A percentile compares a stretch with the other conserved stretches of the same genome.
phyloP scores from a whole-genome alignment of 2,888 invertebrate genomes.

The Globia sparganii region DNA sequence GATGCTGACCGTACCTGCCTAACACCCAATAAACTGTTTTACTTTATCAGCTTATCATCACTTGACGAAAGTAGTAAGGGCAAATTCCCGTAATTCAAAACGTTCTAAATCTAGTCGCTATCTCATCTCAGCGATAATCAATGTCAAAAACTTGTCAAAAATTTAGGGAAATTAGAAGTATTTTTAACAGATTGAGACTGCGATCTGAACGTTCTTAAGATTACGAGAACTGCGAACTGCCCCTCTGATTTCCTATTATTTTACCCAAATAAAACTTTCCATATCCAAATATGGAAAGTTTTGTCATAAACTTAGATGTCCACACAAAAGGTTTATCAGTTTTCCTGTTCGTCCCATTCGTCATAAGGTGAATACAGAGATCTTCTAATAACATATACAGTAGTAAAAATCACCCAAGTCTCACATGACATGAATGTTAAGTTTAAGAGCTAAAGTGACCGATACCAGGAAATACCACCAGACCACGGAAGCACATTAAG shows the following conservation, averaged over 20 bases:
- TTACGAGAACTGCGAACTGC: neutral
- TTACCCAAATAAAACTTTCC: neutral
- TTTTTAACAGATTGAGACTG: neutral
- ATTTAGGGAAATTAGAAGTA: neutral
- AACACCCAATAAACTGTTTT: neutral
- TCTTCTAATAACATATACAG: neutral
- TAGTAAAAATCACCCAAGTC: slow-evolving; percentile 10
- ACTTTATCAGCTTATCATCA: too few species aligned
- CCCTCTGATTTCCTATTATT: neutral
- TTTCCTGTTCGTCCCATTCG: neutral
- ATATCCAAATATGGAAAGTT: too few species aligned
- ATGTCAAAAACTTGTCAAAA: too few species aligned
- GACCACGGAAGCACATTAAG: slow-evolving; percentile 61
- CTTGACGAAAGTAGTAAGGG: neutral
- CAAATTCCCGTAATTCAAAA: neutral
- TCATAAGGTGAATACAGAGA: neutral
- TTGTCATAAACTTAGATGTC: too few species aligned
- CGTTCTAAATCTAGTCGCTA: neutral
- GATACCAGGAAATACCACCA: slow-evolving; percentile 29
- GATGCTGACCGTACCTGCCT: too few species aligned
- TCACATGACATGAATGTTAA: slow-evolving; percentile 9
- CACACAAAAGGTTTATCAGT: neutral
- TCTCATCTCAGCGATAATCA: neutral
- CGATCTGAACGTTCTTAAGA: neutral
- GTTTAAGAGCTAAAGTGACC: slow-evolving; percentile 17